Percentiles rank a stretch among this genome's conserved stretches.
phyloP scores from a whole-genome alignment of 2,888 invertebrate species.

The Pristionchus fissidentatus region DNA sequence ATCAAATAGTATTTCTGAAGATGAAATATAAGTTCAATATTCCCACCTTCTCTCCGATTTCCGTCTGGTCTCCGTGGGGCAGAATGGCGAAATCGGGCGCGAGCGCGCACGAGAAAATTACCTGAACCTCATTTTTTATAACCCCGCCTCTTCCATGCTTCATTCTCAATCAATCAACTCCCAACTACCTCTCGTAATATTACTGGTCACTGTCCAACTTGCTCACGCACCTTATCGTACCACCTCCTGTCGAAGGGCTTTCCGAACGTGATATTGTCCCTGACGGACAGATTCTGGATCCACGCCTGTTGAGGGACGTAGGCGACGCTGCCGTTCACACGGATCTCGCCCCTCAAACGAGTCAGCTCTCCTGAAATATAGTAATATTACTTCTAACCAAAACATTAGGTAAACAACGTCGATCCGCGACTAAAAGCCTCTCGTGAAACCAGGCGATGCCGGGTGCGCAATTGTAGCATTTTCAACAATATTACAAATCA shows the following conservation, averaged over 20 bases:
- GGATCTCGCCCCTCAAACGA: conserved; percentile 65
- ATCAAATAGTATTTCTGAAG: not conserved
- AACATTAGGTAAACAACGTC: not conserved
- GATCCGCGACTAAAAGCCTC: no score
- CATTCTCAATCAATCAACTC: no score
- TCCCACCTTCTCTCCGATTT: conserved; percentile 92
- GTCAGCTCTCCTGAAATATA: conserved; percentile 65
- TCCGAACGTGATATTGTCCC: conserved; percentile 90
- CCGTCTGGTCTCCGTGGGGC: conserved; percentile 92
- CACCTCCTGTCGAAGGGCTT: conserved; percentile 58
- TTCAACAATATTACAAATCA: no score
- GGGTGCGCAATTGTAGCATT: no score
- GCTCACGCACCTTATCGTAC: conserved; percentile 43
- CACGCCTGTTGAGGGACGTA: conserved; percentile 92
- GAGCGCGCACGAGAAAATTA: conserved; percentile 91
- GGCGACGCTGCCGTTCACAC: conserved; percentile 80
- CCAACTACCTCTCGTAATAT: no score
- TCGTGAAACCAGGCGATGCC: no score
- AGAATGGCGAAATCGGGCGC: conserved; percentile 92
- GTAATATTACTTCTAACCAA: not conserved
- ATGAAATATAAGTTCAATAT: not conserved
- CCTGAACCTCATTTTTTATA: conserved; percentile 78
- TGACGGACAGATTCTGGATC: conserved; percentile 78
- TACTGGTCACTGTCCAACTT: no score
- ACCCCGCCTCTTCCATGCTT: no score